phyloP scores from a whole-genome alignment of 2,888 invertebrate species.

The Brachynemurus nebulosus region DNA sequence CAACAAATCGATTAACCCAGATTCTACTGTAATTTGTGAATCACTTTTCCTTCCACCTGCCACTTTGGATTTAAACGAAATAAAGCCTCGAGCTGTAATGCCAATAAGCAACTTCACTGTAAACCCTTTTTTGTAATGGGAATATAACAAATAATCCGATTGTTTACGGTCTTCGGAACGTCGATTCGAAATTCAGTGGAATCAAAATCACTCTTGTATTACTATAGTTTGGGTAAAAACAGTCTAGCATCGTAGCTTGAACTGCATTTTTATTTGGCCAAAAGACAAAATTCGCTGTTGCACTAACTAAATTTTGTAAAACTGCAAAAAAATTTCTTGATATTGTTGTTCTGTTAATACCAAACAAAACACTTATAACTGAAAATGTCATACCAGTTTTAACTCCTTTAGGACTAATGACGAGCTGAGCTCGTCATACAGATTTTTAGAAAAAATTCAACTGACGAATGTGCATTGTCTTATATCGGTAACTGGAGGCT shows the following conservation, averaged over 20 bases:
- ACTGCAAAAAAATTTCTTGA: too few species aligned
- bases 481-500: too few species aligned
- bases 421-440: too few species aligned
- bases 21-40: slow-evolving; percentile 17
- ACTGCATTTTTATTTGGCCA: slow-evolving; percentile 7
- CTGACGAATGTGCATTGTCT: too few species aligned
- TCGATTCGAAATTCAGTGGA: slow-evolving; percentile 8
- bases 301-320: not conserved
- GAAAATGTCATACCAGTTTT: too few species aligned
- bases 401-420: too few species aligned
- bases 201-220: slow-evolving; percentile 9
- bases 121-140: slow-evolving; percentile 13
- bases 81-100: slow-evolving; percentile 15
- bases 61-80: too few species aligned
- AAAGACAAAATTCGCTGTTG: slow-evolving; percentile 5
- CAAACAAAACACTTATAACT: too few species aligned
- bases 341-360: too few species aligned
- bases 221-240: slow-evolving; percentile 6
- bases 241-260: slow-evolving; percentile 7
- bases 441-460: too few species aligned
- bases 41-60: too few species aligned
- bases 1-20: slow-evolving; percentile 12
- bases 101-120: slow-evolving; percentile 14
- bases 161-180: not conserved
- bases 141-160: slow-evolving; percentile 3